Evolutionary conservation across 64 coral and sea anemone genomes (phyloP).

Genomic region (Porites australiensis): DNA sequence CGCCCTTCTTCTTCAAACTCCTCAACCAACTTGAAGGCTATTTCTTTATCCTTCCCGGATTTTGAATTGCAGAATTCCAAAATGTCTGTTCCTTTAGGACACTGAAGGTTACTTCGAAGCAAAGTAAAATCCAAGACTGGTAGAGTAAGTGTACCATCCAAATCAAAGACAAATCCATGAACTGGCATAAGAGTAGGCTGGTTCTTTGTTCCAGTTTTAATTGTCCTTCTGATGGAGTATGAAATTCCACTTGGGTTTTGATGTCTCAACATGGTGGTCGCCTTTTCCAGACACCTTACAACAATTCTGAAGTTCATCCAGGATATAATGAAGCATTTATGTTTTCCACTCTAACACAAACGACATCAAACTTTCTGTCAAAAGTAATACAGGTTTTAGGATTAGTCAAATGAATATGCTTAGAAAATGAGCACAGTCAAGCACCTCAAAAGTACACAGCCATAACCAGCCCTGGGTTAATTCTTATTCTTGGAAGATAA

Average conservation of each 20-base stretch:
- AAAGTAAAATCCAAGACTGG: slow-evolving; percentile 84
- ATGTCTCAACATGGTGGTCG: neutral
- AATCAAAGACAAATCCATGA: slow-evolving; percentile 91
- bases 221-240: neutral
- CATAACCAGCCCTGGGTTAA: too few relatives aligned
- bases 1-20: slow-evolving; percentile 98
- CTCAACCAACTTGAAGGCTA: slow-evolving; percentile 71
- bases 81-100: slow-evolving; percentile 79
- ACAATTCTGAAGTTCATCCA: neutral
- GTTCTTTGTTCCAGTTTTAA: slow-evolving; percentile 11
- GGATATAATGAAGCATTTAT: neutral
- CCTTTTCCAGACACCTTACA: neutral
- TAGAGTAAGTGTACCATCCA: slow-evolving; percentile 96
- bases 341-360: neutral
- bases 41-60: slow-evolving; percentile 58
- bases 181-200: slow-evolving; percentile 60
- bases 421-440: too few relatives aligned
- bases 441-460: too few relatives aligned
- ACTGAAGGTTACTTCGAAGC: slow-evolving; percentile 64
- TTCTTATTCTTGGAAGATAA: too few relatives aligned
- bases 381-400: too few relatives aligned
- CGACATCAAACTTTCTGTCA: too few relatives aligned
- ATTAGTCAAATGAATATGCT: too few relatives aligned
- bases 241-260: neutral
- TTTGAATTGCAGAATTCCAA: slow-evolving; percentile 73